Evolutionary conservation across 2,113 vertebrate genomes (phyloP).

Genomic region (Prunella fulvescens): DNA sequence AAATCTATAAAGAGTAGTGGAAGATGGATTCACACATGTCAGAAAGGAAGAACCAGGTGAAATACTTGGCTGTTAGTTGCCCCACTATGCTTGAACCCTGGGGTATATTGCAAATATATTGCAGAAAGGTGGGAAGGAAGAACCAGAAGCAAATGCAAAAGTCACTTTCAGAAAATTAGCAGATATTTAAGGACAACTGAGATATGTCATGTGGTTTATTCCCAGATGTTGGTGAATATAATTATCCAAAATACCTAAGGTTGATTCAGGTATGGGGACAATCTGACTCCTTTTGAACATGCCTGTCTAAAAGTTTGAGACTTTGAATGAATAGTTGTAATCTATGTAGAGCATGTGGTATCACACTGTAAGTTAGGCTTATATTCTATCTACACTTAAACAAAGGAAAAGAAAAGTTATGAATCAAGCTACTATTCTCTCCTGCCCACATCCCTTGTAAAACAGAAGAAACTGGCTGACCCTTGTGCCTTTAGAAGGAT

Average conservation of each 20-base stretch:
- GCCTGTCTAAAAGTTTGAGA: neutral
- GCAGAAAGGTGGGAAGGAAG: neutral
- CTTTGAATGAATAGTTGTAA: neutral
- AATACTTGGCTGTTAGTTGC: neutral
- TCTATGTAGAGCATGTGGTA: neutral
- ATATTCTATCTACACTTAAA: neutral
- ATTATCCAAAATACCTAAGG: neutral
- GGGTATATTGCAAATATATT: neutral
- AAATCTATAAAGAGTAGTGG: neutral
- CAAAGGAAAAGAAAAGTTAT: neutral
- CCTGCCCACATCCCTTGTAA: neutral
- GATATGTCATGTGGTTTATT: neutral
- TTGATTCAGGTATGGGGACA: neutral
- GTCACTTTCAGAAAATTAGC: neutral
- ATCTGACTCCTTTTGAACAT: neutral
- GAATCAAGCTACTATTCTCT: neutral
- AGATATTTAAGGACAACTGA: neutral
- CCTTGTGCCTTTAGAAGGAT: neutral
- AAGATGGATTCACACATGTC: neutral
- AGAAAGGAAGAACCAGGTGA: neutral
- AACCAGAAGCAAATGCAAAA: neutral
- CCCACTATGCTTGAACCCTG: neutral
- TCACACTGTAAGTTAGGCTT: neutral
- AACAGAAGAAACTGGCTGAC: neutral
- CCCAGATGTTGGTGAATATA: neutral